Base-by-base conservation (phyloP, 2,797 vertebrate genomes). In the Xyrichtys novacula region DNA sequence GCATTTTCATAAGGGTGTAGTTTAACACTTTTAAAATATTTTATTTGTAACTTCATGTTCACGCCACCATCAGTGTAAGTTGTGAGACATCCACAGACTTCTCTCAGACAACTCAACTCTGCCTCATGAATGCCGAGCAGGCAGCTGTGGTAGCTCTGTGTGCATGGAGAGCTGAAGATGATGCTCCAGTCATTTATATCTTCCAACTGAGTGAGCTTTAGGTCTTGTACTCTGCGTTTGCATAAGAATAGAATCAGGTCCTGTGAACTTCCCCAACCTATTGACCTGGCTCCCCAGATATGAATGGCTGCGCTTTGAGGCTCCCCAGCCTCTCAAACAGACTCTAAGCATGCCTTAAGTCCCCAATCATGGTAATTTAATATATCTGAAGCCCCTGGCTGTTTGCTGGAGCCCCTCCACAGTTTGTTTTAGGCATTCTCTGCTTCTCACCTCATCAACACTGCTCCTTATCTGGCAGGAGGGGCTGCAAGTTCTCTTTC, bases 341-440 rank as follows among this genome's bases (percentile, higher is more conserved):
- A 94, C 94, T 95, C 93, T 93, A 95, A 95, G 94, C 94, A 95
- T 94, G 95, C 94, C 94, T 94, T 94, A 95, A 96, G 95, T 97
- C 95, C 95, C 95, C 96, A 97, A 97, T 98, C 96, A 96, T 96
- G 96, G 96, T 97, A 96, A 97, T 98, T 98, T 98, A 98, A 98
- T 98, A 96, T 96, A 97, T 96, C 94, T 96, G 94, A 95, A 97
- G 95, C 94, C 94, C 91, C 95, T 89, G 89, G 93, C 90, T 93
- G 95, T 95, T 96, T 96, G 94, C 95, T 94, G 93, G 93, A 94
- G 80, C 92, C 94, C 91, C 92, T 94, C 93, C 92, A 86, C 94
- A 96, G 96, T 97, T 97, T 97, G 96, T 97, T 96, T 97, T 95
- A 95, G 94, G 91, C 93, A 95, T 96, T 95, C 94, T 94, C 89